Conservation (phyloP, 2,888 invertebrate genomes). For the Maniola hyperantus region DNA sequence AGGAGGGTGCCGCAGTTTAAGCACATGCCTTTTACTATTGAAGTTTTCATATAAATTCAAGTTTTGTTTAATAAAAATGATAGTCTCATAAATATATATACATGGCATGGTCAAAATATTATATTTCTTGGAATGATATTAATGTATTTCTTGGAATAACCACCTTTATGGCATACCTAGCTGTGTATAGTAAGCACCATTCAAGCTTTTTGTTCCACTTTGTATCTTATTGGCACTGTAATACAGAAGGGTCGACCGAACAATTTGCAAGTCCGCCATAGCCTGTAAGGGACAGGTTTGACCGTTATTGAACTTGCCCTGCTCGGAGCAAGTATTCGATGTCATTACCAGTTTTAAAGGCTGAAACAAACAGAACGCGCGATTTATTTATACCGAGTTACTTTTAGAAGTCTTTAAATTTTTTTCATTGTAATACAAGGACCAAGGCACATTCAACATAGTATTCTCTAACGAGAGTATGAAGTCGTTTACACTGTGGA, state of each 20-base stretch:
- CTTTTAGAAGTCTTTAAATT: no score
- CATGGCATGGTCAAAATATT: no score
- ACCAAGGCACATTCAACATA: no score
- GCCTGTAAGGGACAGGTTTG: slow-evolving; percentile 11
- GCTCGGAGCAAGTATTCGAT: background rate
- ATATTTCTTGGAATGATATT: slow-evolving; percentile 8
- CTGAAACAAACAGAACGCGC: background rate
- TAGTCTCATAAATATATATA: no score
- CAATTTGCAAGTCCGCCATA: background rate
- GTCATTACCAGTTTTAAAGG: background rate
- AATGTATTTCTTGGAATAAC: slow-evolving; percentile 6
- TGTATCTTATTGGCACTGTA: background rate
- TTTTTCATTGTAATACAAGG: no score
- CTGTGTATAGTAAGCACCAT: background rate
- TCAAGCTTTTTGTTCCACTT: background rate
- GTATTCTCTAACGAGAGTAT: no score
- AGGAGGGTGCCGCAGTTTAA: no score
- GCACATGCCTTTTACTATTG: no score
- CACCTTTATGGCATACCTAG: background rate
- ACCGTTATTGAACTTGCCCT: slow-evolving; percentile 22
- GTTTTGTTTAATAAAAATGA: no score
- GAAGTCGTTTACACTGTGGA: no score
- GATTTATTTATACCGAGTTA: background rate
- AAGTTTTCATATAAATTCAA: no score
- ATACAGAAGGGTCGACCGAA: background rate